Evolutionary conservation across 1,140 invertebrate genomes (phyloP), one percentile per base, ranked within the genome.

Genomic region (Cyphomyrmex costatus): DNA sequence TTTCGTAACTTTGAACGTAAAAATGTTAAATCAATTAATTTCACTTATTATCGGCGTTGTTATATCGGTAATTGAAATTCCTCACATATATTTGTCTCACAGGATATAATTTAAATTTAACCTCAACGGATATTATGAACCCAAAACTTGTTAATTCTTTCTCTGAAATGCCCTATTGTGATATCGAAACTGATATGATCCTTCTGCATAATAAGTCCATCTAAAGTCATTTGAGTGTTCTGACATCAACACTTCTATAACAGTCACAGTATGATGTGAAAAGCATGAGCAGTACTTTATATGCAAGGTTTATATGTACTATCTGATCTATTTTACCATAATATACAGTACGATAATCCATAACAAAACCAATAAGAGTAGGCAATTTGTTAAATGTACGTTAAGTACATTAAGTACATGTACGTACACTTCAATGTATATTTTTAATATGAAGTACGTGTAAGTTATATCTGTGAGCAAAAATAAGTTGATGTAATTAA

Each of bases 351-450:
- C 83, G 71, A 77, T 86, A 86, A 88, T 87, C 79, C 87, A 88
- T 91, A 92, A 87, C 78, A 86, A 86, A 88, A 89, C 85, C 83
- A 83, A 71, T 86, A 87, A 88, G 66, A 86, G 66, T 91, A 91
- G 76, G 65, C 65, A 86, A 91, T 86, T 92, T 90, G 88, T 92
- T 91, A 87, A 91, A 87, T 88, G 88, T 92, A 92, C 87, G 89
- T 91, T 80, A 85, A 88, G 82, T 87, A 90, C 87, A 92, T 91
- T 80, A 85, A 88, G 82, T 87, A 90, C 87, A 92, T 77, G 79
- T 90, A 77, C 91, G 88, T 92, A 93, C 89, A 92, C 89, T 92
- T 92, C 92, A 92, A 94, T 92, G 92, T 93, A 93, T 94, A 93
- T 93, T 93, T 93, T 93, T 94, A 93, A 92, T 93, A 93, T 93